phyloP scores from a whole-genome alignment of 2,113 vertebrate species.

The Parotia lawesii region DNA sequence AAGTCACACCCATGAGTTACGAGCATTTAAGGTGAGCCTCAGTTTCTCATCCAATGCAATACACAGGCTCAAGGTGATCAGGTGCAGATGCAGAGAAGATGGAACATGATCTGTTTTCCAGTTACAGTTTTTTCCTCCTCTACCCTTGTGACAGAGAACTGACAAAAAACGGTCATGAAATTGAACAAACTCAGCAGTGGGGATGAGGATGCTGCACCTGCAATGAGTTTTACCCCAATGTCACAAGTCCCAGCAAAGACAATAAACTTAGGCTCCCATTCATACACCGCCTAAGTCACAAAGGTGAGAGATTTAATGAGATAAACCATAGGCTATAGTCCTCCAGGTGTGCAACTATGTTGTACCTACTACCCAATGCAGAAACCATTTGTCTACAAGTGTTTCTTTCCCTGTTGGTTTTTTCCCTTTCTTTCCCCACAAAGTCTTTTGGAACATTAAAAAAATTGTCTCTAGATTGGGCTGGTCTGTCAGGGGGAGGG shows the following conservation, averaged over 20 bases:
- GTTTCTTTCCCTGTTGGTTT: background rate
- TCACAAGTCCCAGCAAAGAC: background rate
- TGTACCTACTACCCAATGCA: background rate
- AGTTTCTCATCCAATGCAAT: background rate
- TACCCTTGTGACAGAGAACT: background rate
- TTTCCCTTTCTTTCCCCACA: background rate
- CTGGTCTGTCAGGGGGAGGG: background rate
- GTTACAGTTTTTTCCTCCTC: background rate
- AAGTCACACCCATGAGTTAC: slow-evolving; percentile 7
- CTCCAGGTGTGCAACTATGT: background rate
- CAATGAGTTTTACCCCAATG: background rate
- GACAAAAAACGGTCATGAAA: background rate
- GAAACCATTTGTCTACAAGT: background rate
- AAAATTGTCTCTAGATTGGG: background rate
- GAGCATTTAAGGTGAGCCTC: background rate
- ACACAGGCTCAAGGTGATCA: background rate
- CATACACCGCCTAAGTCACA: background rate
- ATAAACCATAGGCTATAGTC: background rate
- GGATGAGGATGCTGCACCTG: background rate
- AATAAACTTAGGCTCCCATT: background rate
- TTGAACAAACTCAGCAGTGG: background rate
- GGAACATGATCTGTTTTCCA: background rate
- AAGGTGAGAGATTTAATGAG: background rate
- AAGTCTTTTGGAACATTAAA: background rate
- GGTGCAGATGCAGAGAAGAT: background rate